Evolutionary conservation across 2,888 invertebrate species (phyloP).

Genomic region (Oscheius sp.): DNA sequence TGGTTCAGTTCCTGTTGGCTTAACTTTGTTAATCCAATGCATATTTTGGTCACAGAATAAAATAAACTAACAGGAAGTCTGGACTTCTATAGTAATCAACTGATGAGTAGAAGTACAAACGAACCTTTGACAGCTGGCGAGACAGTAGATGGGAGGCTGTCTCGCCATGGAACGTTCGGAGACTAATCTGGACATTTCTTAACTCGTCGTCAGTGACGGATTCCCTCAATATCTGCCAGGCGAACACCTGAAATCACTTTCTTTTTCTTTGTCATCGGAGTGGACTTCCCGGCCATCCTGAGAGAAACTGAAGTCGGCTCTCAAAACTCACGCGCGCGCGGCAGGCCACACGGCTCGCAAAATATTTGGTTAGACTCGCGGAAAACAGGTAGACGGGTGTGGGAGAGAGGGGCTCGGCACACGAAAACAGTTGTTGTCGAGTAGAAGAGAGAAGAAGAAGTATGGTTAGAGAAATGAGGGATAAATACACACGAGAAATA

Average conservation of each 20-base stretch:
- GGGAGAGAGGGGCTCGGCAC: slow-evolving; percentile 11
- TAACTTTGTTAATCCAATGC: no score
- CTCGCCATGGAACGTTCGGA: slow-evolving; percentile 69
- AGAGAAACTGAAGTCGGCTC: slow-evolving; percentile 5
- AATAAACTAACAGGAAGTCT: no score
- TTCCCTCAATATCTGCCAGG: slow-evolving; percentile 70
- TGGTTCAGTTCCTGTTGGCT: no score
- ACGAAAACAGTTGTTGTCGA: slow-evolving; percentile 17
- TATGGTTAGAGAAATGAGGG: no score
- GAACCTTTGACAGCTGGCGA: slow-evolving; percentile 66
- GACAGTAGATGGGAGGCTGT: slow-evolving; percentile 65
- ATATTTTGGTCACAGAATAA: no score
- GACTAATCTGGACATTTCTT: slow-evolving; percentile 65
- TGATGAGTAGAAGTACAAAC: neutral
- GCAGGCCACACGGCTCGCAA: slow-evolving; percentile 26
- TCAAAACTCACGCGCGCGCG: slow-evolving; percentile 29
- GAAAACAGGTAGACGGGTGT: slow-evolving; percentile 32
- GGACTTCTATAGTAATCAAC: no score
- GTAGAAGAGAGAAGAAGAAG: neutral
- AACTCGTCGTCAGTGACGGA: slow-evolving; percentile 69
- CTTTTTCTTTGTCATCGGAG: neutral
- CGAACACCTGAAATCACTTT: slow-evolving; percentile 62
- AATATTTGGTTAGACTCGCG: slow-evolving; percentile 32
- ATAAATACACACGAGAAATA: no score
- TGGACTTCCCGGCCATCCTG: slow-evolving; percentile 9